Base-by-base conservation (phyloP, 2,113 vertebrate genomes). In the Ifrita kowaldi region DNA sequence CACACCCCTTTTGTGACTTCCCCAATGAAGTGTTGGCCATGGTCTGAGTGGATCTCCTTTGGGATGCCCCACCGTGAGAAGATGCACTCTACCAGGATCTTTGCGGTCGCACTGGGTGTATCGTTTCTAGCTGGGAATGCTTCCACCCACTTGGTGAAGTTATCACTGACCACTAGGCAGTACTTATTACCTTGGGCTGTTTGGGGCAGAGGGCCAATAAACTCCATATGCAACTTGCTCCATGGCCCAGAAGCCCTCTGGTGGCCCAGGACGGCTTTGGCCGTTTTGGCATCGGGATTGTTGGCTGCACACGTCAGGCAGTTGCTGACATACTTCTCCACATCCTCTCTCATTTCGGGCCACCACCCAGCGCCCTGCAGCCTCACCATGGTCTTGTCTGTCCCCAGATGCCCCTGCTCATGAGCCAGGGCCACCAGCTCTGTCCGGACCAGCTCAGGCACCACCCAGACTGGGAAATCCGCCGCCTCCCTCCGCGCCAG, bases 401-500 rank as follows among this genome's bases (percentile, higher is more conserved):
- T 71, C 27, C 96, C 94, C 30, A 92, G 3, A 57, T 96, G 96
- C 26, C 96, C 96, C 27, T 96, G 95, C 37, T 96, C 96, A 0
- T 96, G 96, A 85, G 94, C 95, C 57, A 96, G 63, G 27, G 96
- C 93, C 75, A 97, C 94, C 74, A 97, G 67, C 75, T 97, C 94
- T 0, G 26, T 89, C 74, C 89, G 60, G 26, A 91, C 16, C 1
- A 96, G 49, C 23, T 95, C 89, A 27, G 96, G 95, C 33, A 97
- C 94, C 52, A 96, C 96, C 96, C 96, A 97, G 26, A 96, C 95
- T 0, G 96, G 93, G 60, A 89, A 95, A 26, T 96, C 95, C 0
- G 37, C 37, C 21, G 95, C 94, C 10, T 96, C 94, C 63, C 50
- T 93, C n/a, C 59, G 53, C 0, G 95, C 93, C 65, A 97, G 74